phyloP scores from a whole-genome alignment of 2,888 invertebrate species.

The Tachina grossa region DNA sequence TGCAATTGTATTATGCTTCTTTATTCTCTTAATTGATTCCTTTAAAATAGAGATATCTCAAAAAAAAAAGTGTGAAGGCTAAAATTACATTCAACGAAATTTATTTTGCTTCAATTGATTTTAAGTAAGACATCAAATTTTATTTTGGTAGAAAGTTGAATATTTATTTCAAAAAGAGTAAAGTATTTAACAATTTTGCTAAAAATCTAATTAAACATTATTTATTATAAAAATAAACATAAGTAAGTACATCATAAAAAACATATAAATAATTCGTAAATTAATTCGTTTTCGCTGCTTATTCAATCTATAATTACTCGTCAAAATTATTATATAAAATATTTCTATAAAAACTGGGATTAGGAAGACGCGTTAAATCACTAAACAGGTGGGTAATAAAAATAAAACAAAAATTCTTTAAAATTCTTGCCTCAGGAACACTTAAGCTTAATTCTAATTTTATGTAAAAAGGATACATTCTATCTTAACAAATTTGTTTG shows the following conservation, averaged over 20 bases:
- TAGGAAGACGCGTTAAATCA: slow-evolving; percentile 68
- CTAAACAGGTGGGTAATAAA: slow-evolving; percentile 42
- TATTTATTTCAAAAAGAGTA: background rate
- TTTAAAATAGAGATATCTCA: too few species aligned
- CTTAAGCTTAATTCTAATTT: slow-evolving; percentile 23
- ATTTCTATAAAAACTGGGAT: slow-evolving; percentile 49
- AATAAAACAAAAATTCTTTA: slow-evolving; percentile 22
- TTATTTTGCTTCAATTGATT: background rate
- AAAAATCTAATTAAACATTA: slow-evolving; percentile 42
- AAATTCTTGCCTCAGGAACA: slow-evolving; percentile 49
- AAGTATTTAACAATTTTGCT: slow-evolving; percentile 65
- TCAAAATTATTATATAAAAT: slow-evolving; percentile 21
- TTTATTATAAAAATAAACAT: slow-evolving; percentile 20
- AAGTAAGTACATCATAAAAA: background rate
- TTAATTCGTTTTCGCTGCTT: background rate
- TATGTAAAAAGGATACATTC: slow-evolving; percentile 1
- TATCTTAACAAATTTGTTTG: slow-evolving; percentile 9
- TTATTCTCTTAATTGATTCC: too few species aligned
- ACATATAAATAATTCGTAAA: slow-evolving; percentile 34
- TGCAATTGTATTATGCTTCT: too few species aligned
- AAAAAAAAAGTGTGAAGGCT: too few species aligned
- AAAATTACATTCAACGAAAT: too few species aligned
- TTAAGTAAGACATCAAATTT: background rate
- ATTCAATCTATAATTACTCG: slow-evolving; percentile 10
- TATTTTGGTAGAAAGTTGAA: slow-evolving; percentile 19